phyloP scores from a whole-genome alignment of 2,888 invertebrate species.

The Megalurothrips usitatus region DNA sequence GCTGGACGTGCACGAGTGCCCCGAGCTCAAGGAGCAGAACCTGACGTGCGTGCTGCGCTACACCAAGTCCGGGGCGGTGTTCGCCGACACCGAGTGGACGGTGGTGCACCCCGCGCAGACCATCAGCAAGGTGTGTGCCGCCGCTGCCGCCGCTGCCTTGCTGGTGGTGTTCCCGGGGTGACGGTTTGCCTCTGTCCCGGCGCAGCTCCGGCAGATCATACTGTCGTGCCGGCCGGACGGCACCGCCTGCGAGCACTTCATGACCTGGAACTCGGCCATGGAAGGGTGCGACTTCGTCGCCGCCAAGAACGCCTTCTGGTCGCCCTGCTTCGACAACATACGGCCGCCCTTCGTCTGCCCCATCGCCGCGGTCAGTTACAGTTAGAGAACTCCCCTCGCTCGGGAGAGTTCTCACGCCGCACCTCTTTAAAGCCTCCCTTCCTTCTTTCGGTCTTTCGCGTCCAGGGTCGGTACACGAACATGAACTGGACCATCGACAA shows the following conservation, averaged over 20 bases:
- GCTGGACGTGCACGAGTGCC: background rate
- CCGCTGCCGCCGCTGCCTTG: background rate
- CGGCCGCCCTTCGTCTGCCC: background rate
- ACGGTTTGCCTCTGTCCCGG: background rate
- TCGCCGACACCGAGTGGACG: background rate
- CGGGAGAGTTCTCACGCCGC: no score
- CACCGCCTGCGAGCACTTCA: conserved; percentile 17
- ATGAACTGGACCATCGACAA: conserved; percentile 12
- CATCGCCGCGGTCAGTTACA: background rate
- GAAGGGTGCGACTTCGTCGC: background rate
- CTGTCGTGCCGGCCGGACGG: background rate
- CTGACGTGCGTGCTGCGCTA: background rate
- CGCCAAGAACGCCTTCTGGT: background rate
- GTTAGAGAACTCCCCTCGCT: no score
- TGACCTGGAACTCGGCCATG: conserved; percentile 16
- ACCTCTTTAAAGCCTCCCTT: no score
- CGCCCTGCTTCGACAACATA: background rate
- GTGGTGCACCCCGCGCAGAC: background rate
- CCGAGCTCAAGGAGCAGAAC: background rate
- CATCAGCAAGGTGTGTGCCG: background rate
- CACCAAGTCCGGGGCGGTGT: background rate
- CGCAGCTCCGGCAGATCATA: background rate
- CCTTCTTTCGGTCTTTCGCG: no score
- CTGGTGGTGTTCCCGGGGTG: background rate
- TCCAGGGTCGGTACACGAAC: background rate